Percentiles rank a stretch among this genome's conserved stretches.
These are phyloP conservation scores for Eulacestoma nigropectus DNA, from an alignment of 2,113 vertebrate species.

Conservation along the genomic window DNA sequence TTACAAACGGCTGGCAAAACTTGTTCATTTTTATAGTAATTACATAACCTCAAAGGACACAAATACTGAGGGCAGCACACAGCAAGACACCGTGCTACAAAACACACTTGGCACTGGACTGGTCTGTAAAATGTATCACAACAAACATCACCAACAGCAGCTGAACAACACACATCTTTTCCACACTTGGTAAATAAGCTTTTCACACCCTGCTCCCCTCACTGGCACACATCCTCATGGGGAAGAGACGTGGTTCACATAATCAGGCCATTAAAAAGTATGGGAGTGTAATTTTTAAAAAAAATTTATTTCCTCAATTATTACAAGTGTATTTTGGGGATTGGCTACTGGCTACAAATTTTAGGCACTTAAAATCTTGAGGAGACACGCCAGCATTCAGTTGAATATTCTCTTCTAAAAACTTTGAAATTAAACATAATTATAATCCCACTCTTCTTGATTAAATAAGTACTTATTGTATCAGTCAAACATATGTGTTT, in stretches of 20 bases:
- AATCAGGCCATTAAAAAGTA: neutral
- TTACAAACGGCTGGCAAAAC: neutral
- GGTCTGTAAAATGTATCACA: neutral
- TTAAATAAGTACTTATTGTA: neutral
- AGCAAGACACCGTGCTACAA: neutral
- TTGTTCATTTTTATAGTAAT: conserved; percentile 13
- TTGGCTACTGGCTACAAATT: neutral
- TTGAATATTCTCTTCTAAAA: neutral
- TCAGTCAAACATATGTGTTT: neutral
- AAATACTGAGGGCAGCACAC: neutral
- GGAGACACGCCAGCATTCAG: neutral
- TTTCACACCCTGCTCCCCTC: neutral
- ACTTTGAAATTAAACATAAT: neutral
- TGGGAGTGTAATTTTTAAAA: neutral
- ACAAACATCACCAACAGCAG: neutral
- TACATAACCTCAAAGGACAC: neutral
- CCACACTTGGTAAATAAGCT: neutral
- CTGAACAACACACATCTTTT: neutral
- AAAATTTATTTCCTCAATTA: neutral
- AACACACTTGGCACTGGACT: neutral
- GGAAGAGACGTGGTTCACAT: neutral
- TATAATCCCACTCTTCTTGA: neutral
- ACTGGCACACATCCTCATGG: neutral
- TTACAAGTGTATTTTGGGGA: neutral
- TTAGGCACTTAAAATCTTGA: neutral